Percentiles rank a stretch among this genome's conserved stretches.
Conservation (phyloP, 1,140 invertebrate genomes). For the Sycophila sp. region DNA sequence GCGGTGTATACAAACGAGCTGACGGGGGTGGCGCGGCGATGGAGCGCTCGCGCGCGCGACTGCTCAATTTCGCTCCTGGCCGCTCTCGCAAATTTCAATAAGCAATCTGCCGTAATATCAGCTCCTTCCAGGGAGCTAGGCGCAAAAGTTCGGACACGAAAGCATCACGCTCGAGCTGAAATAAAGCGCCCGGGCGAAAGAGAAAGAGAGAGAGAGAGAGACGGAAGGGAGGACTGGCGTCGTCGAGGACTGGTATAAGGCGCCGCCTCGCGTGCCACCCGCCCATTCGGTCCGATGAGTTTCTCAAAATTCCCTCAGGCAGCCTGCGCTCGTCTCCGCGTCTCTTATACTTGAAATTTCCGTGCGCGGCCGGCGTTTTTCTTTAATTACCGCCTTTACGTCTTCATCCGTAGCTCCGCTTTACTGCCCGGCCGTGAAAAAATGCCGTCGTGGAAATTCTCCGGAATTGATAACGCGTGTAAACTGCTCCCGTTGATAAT, state of each 20-base stretch:
- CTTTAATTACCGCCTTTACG: not conserved
- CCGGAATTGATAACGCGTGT: not conserved
- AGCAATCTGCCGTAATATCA: slow-evolving; percentile 44
- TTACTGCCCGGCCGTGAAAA: not conserved
- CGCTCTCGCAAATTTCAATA: slow-evolving; percentile 41
- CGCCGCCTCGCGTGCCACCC: slow-evolving; percentile 45
- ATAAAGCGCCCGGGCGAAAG: slow-evolving; percentile 23
- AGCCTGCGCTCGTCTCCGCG: slow-evolving; percentile 6
- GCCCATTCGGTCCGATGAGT: slow-evolving; percentile 44
- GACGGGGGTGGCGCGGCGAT: not conserved
- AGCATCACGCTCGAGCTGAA: slow-evolving; percentile 11
- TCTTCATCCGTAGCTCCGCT: not conserved
- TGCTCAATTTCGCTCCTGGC: slow-evolving; percentile 20
- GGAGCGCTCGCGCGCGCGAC: not conserved
- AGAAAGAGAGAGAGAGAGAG: slow-evolving; percentile 34
- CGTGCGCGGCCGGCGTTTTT: not conserved
- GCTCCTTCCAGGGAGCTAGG: slow-evolving; percentile 25
- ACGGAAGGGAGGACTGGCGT: slow-evolving; percentile 5
- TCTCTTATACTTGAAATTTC: slow-evolving; percentile 25
- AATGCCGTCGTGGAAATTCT: not conserved
- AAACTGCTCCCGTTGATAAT: not conserved
- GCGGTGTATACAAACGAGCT: not conserved
- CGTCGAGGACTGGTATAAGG: slow-evolving; percentile 44
- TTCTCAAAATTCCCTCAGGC: slow-evolving; percentile 42
- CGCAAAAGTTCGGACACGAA: slow-evolving; percentile 30